Evolutionary conservation across 2,113 vertebrate species (phyloP), one percentile per base, ranked within the genome.

Genomic region (Salminus brasiliensis): DNA sequence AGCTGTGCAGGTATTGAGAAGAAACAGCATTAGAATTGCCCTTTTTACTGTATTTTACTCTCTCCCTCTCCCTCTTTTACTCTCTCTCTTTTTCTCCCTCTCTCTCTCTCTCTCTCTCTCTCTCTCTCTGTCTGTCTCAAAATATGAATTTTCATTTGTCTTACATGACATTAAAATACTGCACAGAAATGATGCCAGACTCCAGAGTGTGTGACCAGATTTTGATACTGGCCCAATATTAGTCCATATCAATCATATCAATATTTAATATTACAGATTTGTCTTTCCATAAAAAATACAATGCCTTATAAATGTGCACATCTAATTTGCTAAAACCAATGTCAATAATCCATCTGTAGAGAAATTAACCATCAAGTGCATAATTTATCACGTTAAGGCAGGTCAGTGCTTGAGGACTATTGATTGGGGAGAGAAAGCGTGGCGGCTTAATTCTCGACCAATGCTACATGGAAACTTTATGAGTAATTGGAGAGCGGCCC

Each of bases 321-420:
- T 45, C 13, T 71, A 72, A 49, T 76, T 82, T 60, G 32, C 60
- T 77, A 63, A 84, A 83, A 79, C 79, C 71, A 18, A 60, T 77
- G 80, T 74, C 79, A 83, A 85, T 85, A 78, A 67, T 82, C 70
- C 45, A 83, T 82, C 80, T 75, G 70, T 72, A 79, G 78, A 71
- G 84, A 81, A 84, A 79, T 73, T 78, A 78, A 73, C 73, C 27
- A 84, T 81, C 78, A 87, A 80, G 66, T 73, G 69, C 49, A 80
- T 83, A 83, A 86, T 87, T 78, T 66, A 82, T 84, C 84, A 85
- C 81, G 55, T 74, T 59, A 45, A 63, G 74, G 60, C 59, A 73
- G 81, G 45, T 63, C 80, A 74, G 53, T 29, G 82, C 73, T 78
- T 55, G 82, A 72, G 79, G 87, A 85, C 73, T 85, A 87, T 87